Evolutionary conservation across 2,888 invertebrate species (phyloP), one percentile per base, ranked within the genome.

Genomic region (Heteropelma amictum): DNA sequence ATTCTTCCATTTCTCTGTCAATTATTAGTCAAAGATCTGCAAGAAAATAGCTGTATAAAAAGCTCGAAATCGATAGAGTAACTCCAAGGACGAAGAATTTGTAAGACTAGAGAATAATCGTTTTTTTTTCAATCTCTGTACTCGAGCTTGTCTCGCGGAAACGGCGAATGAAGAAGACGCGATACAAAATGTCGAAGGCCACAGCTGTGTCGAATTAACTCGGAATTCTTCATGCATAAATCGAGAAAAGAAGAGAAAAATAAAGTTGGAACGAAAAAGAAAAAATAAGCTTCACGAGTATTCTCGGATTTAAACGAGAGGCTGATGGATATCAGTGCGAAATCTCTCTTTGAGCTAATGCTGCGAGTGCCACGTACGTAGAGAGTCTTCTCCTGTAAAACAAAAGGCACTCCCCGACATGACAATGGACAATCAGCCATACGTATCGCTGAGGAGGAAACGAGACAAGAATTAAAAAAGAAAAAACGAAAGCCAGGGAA

Each of bases 361-460:
- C 45, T n/a, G 35, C 38, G 58, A 47, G 49, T 35, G 49, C 53
- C 12, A 28, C 38, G 28, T 40, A 33, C 35, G 33, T 23, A 8
- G 30, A 56, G 67, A 67, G 51, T 65, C 67, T 67, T 53, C 53
- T n/a, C 47, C 5, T n/a, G 14, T 10, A 70, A 71, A 54, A 73
- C 72, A 76, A 73, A 76, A 74, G 67, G 21, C 28, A n/a, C 12
- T 12, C 54, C 49, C 30, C n/a, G 71, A 61, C 71, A 56, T 80
- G 82, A 85, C 84, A 86, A 86, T 84, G 74, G 80, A 78, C 83
- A 80, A 83, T 83, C 82, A 81, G 81, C 49, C 68, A 45, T 51
- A 58, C 49, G 54, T 64, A 77, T 68, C 71, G 61, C 38, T 69
- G 14, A 21, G 64, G 49, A 54, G 42, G 54, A 47, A 53, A 61